Base-by-base conservation (phyloP, 2,888 invertebrate species). In the Andrena marginata region DNA sequence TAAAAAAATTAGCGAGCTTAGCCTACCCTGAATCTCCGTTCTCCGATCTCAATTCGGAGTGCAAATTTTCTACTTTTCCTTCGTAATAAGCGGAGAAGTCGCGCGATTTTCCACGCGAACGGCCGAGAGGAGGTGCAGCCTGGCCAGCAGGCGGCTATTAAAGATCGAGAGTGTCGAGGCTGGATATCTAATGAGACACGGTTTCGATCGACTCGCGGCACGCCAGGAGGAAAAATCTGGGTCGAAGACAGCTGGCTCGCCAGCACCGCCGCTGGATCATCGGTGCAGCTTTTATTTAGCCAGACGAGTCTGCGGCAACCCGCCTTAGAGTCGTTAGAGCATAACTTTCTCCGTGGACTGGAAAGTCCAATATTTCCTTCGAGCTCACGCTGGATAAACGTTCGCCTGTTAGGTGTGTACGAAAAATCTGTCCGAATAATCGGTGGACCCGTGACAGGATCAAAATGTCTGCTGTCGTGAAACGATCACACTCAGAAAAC, bases 261-360 rank as follows among this genome's bases (percentile, higher is more conserved):
- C 65, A 71, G 62, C 65, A 84, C 86, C 85, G 80, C 85, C 84
- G 82, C 85, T 71, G 79, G 84, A 90, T 90, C 85, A 85, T 82
- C 78, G 83, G 85, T 89, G 89, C 82, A 81, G 79, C 85, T 88
- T 84, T 85, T 86, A 86, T 88, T 84, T 77, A 78, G 87, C 87
- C 74, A 88, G 84, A 83, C 85, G 71, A 80, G 84, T 77, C 81
- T 86, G 79, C 79, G 80, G 86, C 78, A 80, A 62, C 79, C 78
- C 79, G 68, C 74, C 60, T 56, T 67, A 67, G 75, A 78, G 75
- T 82, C 83, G 85, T 77, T 82, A 76, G 77, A 82, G 84, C 84
- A 82, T 85, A 87, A 91, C 91, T 91, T 91, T 91, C 91, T 88
- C 91, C 89, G 69, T 83, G 87, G 78, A 85, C 91, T 91, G 87